These are phyloP conservation scores for Daktulosphaira vitifoliae DNA, from an alignment of 1,140 invertebrate genomes.

Conservation along the genomic window DNA sequence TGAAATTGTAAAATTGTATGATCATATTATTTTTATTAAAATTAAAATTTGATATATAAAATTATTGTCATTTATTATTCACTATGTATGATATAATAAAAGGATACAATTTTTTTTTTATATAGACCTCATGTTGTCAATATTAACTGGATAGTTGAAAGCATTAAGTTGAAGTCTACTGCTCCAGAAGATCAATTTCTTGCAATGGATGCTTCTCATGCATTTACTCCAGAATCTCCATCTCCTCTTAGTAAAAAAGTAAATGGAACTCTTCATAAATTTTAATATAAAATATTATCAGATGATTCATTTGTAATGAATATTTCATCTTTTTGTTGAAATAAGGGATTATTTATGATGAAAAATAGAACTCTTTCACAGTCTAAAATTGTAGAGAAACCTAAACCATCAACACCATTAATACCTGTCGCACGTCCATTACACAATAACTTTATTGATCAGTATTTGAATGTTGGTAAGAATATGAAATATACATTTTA, in stretches of 20 bases:
- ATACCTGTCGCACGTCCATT: neutral
- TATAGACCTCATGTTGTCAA: slow-evolving; percentile 57
- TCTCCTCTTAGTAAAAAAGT: slow-evolving; percentile 57
- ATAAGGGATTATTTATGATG: slow-evolving; percentile 28
- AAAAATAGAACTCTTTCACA: slow-evolving; percentile 19
- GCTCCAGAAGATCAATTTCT: slow-evolving; percentile 51
- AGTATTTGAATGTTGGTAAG: slow-evolving; percentile 23
- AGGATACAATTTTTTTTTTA: too few relatives aligned
- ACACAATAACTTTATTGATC: slow-evolving; percentile 11
- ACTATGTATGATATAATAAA: too few relatives aligned
- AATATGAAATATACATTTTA: too few relatives aligned
- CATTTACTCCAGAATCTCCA: slow-evolving; percentile 42
- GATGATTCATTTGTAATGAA: neutral
- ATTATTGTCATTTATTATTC: too few relatives aligned
- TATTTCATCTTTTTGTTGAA: neutral
- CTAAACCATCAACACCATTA: neutral
- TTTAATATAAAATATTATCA: too few relatives aligned
- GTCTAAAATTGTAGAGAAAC: neutral
- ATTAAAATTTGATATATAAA: too few relatives aligned
- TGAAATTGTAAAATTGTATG: too few relatives aligned
- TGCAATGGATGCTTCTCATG: slow-evolving; percentile 21
- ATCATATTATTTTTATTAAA: too few relatives aligned
- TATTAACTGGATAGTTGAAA: slow-evolving; percentile 63
- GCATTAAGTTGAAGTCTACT: slow-evolving; percentile 53
- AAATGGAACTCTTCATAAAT: neutral